A percentile compares a stretch with the other conserved stretches of the same genome.
Conservation (phyloP, 2,113 vertebrate genomes). For the Mystacornis crossleyi region DNA sequence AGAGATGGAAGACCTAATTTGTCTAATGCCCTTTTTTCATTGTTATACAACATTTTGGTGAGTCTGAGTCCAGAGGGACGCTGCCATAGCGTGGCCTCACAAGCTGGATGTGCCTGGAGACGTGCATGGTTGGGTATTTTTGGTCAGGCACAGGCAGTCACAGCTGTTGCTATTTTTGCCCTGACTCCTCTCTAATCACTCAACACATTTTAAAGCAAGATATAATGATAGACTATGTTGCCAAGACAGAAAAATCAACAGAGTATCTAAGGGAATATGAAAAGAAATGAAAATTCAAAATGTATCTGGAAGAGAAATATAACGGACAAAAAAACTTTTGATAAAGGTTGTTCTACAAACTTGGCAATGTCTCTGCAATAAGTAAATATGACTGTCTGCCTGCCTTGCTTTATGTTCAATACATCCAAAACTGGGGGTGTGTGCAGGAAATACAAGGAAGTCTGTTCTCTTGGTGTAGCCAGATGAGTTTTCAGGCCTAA, state of each 20-base stretch:
- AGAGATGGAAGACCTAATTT: neutral
- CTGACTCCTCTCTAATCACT: constrained; percentile 69
- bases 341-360: constrained; percentile 51
- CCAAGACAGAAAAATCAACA: constrained; percentile 67
- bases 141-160: constrained; percentile 1
- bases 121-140: neutral
- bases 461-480: constrained; percentile 24
- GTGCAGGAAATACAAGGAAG: constrained; percentile 31
- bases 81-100: neutral
- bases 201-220: constrained; percentile 70
- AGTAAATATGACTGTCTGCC: constrained; percentile 47
- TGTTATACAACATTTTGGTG: neutral
- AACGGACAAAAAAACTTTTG: constrained; percentile 49
- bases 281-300: constrained; percentile 63
- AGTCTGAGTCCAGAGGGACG: neutral
- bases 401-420: constrained; percentile 34
- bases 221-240: constrained; percentile 60
- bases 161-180: constrained; percentile 42
- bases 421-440: neutral
- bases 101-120: neutral
- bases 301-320: constrained; percentile 48
- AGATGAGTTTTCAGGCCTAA: constrained; percentile 47
- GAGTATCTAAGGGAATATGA: constrained; percentile 59
- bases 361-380: constrained; percentile 32
- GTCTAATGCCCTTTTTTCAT: neutral